Evolutionary conservation across 2,797 vertebrate genomes (phyloP).

Genomic region (Gephyroberyx darwinii): DNA sequence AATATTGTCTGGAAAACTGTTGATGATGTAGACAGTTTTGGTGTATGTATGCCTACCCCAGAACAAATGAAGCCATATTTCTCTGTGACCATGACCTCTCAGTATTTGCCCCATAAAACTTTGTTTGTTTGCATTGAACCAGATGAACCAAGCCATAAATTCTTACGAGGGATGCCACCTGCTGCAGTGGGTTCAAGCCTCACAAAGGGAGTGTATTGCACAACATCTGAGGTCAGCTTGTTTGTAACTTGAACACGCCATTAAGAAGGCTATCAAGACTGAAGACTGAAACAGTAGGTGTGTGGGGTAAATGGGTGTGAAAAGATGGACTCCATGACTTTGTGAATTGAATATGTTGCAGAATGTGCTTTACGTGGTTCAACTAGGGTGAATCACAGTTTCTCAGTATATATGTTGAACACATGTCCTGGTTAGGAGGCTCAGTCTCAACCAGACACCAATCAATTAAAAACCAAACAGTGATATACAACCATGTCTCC

Average conservation of each 20-base stretch:
- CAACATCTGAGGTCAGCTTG: constrained; percentile 46
- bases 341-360: background rate
- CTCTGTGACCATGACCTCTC: constrained; percentile 56
- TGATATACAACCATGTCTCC: background rate
- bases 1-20: constrained; percentile 3
- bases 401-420: background rate
- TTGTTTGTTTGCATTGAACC: constrained; percentile 68
- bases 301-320: background rate
- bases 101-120: constrained; percentile 69
- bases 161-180: constrained; percentile 69
- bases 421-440: too few species aligned
- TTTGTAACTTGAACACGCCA: constrained; percentile 22
- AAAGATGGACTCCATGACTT: background rate
- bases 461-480: constrained; percentile 34
- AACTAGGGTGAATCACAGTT: constrained; percentile 28
- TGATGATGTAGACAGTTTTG: too few species aligned
- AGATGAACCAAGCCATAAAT: constrained; percentile 70
- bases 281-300: background rate
- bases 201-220: constrained; percentile 36
- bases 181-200: constrained; percentile 48
- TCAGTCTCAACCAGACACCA: background rate
- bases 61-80: constrained; percentile 33
- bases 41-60: background rate
- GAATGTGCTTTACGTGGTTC: constrained; percentile 16
- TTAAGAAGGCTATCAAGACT: background rate